phyloP scores from a whole-genome alignment of 2,888 invertebrate genomes.

The Drosophila seclusa region DNA sequence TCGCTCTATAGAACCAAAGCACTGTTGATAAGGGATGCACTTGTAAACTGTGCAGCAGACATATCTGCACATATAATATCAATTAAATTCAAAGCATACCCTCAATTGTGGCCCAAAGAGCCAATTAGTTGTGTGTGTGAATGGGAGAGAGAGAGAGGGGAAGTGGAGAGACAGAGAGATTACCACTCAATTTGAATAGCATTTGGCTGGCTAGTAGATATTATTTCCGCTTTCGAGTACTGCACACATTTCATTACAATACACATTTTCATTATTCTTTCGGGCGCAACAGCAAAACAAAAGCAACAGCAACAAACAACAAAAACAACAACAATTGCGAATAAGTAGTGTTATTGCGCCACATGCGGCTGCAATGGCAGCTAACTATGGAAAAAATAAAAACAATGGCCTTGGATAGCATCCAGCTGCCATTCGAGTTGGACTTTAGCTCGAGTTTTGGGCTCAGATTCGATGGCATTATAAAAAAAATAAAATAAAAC shows the following conservation, averaged over 20 bases:
- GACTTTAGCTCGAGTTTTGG: constrained; percentile 2
- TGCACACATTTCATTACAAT: constrained; percentile 25
- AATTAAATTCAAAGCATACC: constrained; percentile 47
- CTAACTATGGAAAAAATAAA: constrained; percentile 61
- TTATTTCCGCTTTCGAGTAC: constrained; percentile 45
- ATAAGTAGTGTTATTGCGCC: constrained; percentile 50
- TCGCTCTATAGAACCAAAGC: constrained; percentile 2
- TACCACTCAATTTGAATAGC: constrained; percentile 35
- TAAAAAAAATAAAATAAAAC: constrained; percentile 22
- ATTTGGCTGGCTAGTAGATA: constrained; percentile 39
- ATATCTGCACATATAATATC: constrained; percentile 29
- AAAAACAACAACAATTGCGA: neutral
- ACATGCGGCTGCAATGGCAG: constrained; percentile 65
- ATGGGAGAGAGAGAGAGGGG: neutral
- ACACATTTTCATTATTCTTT: constrained; percentile 60
- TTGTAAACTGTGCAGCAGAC: constrained; percentile 27
- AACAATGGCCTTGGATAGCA: constrained; percentile 77
- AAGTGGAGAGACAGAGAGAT: neutral
- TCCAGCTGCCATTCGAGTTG: constrained; percentile 66
- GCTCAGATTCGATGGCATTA: constrained; percentile 47
- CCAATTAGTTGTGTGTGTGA: constrained; percentile 45
- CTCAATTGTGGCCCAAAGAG: constrained; percentile 44
- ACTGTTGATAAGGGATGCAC: constrained; percentile 40
- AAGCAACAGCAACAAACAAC: constrained; percentile 3
- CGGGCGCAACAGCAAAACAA: constrained; percentile 50